Conservation (phyloP, 1,140 invertebrate genomes). For the Chironomus tepperi region DNA sequence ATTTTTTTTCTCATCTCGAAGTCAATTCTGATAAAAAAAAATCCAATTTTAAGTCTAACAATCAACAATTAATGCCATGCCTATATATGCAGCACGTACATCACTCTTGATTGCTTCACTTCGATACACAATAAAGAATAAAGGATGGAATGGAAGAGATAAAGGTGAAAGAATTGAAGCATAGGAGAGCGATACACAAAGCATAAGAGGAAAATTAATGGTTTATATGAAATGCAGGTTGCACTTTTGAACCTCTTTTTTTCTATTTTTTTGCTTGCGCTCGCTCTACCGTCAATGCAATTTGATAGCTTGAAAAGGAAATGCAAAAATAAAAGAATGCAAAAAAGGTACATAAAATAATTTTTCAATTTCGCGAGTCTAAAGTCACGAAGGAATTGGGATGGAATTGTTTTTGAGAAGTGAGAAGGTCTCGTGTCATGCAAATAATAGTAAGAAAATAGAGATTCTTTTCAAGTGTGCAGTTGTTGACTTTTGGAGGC, state of each 20-base stretch:
- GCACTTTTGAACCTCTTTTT: neutral
- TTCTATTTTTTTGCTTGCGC: neutral
- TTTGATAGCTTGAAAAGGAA: no score
- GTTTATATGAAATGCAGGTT: neutral
- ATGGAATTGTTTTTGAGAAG: no score
- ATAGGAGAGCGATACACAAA: neutral
- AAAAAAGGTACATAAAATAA: no score
- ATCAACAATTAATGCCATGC: slow-evolving; percentile 7
- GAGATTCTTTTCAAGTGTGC: no score
- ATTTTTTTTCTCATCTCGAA: no score
- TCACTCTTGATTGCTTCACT: neutral
- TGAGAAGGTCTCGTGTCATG: no score
- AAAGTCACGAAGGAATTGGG: no score
- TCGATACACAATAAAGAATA: neutral
- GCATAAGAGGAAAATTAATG: neutral
- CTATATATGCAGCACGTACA: neutral
- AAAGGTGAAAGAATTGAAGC: slow-evolving; percentile 13
- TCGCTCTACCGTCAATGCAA: neutral
- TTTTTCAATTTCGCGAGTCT: no score
- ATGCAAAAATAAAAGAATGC: no score
- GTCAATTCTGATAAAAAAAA: neutral
- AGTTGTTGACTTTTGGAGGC: no score
- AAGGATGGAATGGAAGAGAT: neutral
- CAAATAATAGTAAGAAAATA: no score
- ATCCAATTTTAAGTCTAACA: neutral